Evolutionary conservation across 1,140 invertebrate genomes (phyloP), one percentile per base, ranked within the genome.

Genomic region (Eupeodes corollae): DNA sequence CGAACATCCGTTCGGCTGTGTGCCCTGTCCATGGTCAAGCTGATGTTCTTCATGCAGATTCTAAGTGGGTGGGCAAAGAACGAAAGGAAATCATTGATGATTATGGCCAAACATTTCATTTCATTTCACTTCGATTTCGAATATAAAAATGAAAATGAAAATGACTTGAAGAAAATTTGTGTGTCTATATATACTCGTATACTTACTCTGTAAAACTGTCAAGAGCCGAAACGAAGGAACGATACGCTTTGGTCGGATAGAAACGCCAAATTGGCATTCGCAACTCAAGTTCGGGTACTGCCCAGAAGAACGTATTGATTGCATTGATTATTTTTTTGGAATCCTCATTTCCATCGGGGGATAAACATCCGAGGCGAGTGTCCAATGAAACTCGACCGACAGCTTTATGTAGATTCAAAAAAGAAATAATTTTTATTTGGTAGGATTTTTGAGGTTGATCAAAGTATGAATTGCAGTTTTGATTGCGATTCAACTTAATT

Each of bases 301-400:
- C 83, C 58, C 81, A 80, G 62, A 91, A 90, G 54, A 91, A 84
- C 2, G 79, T 80, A 55, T 82, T 83, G 12, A 89, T 84, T 2
- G 84, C 81, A 56, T 80, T 71, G 32, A 91, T 90, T 42, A 91
- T 80, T 57, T 74, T 67, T 52, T 82, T 77, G 0, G 84, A 80
- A 55, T 88, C 84, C 0, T 71, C 72, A 49, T 73, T 69, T 11
- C 71, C 70, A n/a, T 77, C 59, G 8, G 79, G 74, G 40, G 77
- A 73, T 40, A 91, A 65, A 51, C 87, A 90, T 3, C 85, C 86
- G 12, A 91, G 68, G 56, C 86, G 75, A 11, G 80, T 80, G 52
- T 90, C 85, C 43, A 91, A 67, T 18, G 87, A 84, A 47, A 91
- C 83, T 44, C 80, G 73, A 1, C 82, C 85, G 9, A 91, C 85